These are phyloP conservation scores for Biston betularia DNA, from an alignment of 2,888 invertebrate species.

Conservation along the genomic window DNA sequence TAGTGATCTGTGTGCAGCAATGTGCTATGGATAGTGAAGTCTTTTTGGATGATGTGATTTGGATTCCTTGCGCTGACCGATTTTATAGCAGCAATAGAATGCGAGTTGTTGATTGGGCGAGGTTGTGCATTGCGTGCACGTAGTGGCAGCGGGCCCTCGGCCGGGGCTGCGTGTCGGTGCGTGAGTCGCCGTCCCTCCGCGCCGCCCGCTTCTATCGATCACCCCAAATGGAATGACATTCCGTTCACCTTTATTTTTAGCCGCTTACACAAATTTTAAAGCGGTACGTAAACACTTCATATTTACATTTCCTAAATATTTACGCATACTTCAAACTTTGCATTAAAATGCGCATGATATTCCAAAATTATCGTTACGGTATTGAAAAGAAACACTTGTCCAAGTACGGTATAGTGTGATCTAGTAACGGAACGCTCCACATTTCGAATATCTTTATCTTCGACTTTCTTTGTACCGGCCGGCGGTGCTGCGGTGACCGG, in stretches of 20 bases:
- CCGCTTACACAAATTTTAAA: constrained; percentile 17
- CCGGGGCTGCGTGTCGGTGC: constrained; percentile 64
- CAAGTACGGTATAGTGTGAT: constrained; percentile 34
- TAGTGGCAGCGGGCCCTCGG: constrained; percentile 55
- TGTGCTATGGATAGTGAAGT: background rate
- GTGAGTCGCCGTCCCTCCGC: constrained; percentile 67
- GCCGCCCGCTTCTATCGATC: constrained; percentile 56
- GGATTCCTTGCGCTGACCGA: constrained; percentile 44
- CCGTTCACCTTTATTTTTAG: constrained; percentile 28
- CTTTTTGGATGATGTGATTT: background rate
- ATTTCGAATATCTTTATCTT: constrained; percentile 26
- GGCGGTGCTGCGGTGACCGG: constrained; percentile 49
- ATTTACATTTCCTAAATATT: constrained; percentile 25
- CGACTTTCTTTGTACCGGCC: constrained; percentile 17
- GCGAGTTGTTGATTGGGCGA: constrained; percentile 49
- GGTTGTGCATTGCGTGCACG: constrained; percentile 71
- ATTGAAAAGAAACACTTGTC: constrained; percentile 38
- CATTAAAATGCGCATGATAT: constrained; percentile 21
- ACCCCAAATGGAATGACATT: constrained; percentile 40
- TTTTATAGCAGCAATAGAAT: constrained; percentile 52
- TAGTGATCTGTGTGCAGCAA: background rate
- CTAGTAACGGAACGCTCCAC: constrained; percentile 40
- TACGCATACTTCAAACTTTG: constrained; percentile 21
- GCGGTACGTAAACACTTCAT: constrained; percentile 13
- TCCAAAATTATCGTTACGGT: constrained; percentile 23